Percentiles rank a stretch among this genome's conserved stretches.
Evolutionary conservation across 2,113 vertebrate species (phyloP).

Genomic region (Nothobranchius furzeri): DNA sequence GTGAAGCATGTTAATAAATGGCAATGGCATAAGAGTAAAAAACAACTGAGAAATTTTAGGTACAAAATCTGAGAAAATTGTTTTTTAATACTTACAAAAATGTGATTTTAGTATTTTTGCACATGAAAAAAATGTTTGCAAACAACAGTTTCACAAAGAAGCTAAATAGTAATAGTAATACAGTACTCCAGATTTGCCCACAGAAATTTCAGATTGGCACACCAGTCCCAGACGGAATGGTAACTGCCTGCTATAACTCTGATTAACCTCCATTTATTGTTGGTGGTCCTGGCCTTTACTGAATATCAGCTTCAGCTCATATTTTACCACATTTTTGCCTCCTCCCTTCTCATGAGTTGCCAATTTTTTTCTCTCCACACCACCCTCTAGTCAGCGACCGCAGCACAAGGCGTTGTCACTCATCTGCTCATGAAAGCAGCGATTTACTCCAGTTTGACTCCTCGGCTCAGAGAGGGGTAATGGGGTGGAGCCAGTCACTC

Average conservation of each 20-base stretch:
- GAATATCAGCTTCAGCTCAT: slow-evolving; percentile 30
- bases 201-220: not conserved
- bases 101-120: not conserved
- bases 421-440: slow-evolving; percentile 74
- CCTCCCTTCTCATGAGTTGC: slow-evolving; percentile 16
- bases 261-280: slow-evolving; percentile 24
- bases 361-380: not conserved
- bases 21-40: slow-evolving; percentile 25
- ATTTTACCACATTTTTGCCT: slow-evolving; percentile 55
- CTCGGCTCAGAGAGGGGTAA: slow-evolving; percentile 39
- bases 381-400: slow-evolving; percentile 19
- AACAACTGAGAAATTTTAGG: slow-evolving; percentile 35
- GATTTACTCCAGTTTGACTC: slow-evolving; percentile 69
- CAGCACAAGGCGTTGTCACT: slow-evolving; percentile 70
- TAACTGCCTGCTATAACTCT: not conserved
- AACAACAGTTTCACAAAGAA: no score
- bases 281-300: slow-evolving; percentile 60
- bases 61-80: no score
- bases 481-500: slow-evolving; percentile 56
- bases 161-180: no score
- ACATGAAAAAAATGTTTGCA: no score
- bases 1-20: slow-evolving; percentile 44
- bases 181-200: not conserved
- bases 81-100: no score
- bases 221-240: no score